Percentiles rank a stretch among this genome's conserved stretches.
phyloP scores from a whole-genome alignment of 2,888 invertebrate genomes.

The Bimastos eiseni region DNA sequence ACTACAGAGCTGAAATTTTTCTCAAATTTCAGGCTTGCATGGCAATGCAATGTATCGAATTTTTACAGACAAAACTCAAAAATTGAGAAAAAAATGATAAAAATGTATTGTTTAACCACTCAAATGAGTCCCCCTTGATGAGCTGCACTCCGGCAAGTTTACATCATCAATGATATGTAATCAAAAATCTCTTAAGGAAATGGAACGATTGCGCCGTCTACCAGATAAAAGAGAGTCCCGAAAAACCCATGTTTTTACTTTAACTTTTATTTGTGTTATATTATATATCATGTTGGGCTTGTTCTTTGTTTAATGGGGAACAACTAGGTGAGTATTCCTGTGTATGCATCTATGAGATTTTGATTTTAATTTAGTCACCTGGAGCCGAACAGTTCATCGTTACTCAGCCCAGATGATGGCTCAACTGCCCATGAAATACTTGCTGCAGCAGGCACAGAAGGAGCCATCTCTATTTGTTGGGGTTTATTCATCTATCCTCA shows the following conservation, averaged over 20 bases:
- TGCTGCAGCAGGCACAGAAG: conserved; percentile 87
- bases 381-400: conserved; percentile 62
- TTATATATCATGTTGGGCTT: neutral
- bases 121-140: too few species aligned
- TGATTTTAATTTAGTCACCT: neutral
- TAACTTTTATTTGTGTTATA: neutral
- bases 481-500: conserved; percentile 83
- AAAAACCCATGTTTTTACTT: neutral
- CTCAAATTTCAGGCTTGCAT: too few species aligned
- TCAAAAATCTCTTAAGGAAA: too few species aligned
- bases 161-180: too few species aligned
- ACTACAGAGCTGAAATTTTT: too few species aligned
- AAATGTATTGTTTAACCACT: too few species aligned
- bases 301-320: neutral
- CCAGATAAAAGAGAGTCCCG: too few species aligned
- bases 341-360: neutral
- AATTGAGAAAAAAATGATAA: too few species aligned
- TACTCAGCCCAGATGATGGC: conserved; percentile 80
- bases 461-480: conserved; percentile 86
- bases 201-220: too few species aligned
- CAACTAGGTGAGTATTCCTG: neutral
- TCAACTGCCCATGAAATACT: conserved; percentile 87
- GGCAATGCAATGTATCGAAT: too few species aligned
- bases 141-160: too few species aligned
- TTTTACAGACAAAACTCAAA: too few species aligned